Conservation (phyloP, 1,140 invertebrate species). For the Choristoneura fumiferana region DNA sequence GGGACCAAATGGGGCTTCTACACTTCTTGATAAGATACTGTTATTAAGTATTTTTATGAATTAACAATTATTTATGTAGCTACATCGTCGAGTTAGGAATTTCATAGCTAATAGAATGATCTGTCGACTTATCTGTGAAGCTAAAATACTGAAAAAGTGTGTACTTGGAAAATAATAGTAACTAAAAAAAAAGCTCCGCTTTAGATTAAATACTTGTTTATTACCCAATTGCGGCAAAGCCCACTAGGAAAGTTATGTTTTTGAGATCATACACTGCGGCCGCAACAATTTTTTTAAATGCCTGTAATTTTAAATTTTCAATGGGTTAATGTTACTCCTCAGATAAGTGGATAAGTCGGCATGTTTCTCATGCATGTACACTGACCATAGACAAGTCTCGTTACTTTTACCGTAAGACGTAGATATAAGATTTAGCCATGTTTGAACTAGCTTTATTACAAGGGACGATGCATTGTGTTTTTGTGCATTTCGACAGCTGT, state of each 20-base stretch:
- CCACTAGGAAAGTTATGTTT: too few relatives aligned
- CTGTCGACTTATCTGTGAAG: too few relatives aligned
- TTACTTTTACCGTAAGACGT: constrained; percentile 68
- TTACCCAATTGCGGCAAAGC: too few relatives aligned
- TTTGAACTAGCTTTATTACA: constrained; percentile 66
- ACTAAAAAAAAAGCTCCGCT: too few relatives aligned
- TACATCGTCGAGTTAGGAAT: constrained; percentile 54
- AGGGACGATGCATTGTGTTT: constrained; percentile 51
- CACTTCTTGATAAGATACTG: constrained; percentile 1
- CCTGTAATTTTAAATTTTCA: too few relatives aligned
- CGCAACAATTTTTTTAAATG: too few relatives aligned
- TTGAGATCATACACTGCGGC: too few relatives aligned
- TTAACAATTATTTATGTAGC: constrained; percentile 19
- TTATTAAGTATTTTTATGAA: constrained; percentile 20
- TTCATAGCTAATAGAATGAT: constrained; percentile 31
- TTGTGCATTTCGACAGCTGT: constrained; percentile 72
- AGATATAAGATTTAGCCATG: constrained; percentile 70
- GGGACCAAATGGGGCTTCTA: constrained; percentile 14
- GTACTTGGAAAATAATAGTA: too few relatives aligned
- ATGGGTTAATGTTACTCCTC: too few relatives aligned
- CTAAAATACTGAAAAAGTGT: too few relatives aligned
- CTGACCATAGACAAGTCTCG: constrained; percentile 68
- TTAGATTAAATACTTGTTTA: too few relatives aligned
- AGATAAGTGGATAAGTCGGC: background rate
- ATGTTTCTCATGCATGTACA: constrained; percentile 1